phyloP scores from a whole-genome alignment of 2,797 vertebrate genomes.

The Gadopsis marmoratus region DNA sequence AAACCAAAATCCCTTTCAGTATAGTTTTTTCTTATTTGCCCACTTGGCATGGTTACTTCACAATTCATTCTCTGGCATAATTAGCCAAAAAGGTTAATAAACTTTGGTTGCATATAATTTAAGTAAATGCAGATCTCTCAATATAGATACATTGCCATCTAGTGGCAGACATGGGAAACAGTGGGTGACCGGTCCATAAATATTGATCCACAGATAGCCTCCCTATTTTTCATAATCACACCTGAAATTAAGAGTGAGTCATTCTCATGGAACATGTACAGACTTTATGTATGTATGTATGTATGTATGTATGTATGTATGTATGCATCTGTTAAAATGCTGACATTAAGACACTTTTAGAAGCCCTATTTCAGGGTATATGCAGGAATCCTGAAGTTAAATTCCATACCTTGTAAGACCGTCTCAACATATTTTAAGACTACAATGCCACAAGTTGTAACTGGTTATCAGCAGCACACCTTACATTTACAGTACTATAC shows the following conservation, averaged over 20 bases:
- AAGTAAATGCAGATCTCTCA: not conserved
- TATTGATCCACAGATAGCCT: not conserved
- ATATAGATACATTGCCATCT: slow-evolving; percentile 46
- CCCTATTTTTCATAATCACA: not conserved
- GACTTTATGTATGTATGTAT: too few relatives aligned
- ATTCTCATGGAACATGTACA: not conserved
- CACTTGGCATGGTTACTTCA: not conserved
- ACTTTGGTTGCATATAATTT: not conserved
- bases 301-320: too few relatives aligned
- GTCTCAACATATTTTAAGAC: too few relatives aligned
- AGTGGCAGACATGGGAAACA: slow-evolving; percentile 28
- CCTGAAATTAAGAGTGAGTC: not conserved
- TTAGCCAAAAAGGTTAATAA: not conserved
- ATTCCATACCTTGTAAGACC: too few relatives aligned
- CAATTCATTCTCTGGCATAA: not conserved
- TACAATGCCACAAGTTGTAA: too few relatives aligned
- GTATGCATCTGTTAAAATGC: not conserved
- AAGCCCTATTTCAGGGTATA: too few relatives aligned
- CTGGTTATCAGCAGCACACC: too few relatives aligned
- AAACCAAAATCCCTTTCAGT: not conserved
- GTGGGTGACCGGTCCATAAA: not conserved
- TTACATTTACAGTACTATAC: too few relatives aligned
- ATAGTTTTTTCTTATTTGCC: not conserved
- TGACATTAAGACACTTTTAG: not conserved
- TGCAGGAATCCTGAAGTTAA: too few relatives aligned